Conservation (phyloP, 2,113 vertebrate species). For the Melanerpes aurifrons region DNA sequence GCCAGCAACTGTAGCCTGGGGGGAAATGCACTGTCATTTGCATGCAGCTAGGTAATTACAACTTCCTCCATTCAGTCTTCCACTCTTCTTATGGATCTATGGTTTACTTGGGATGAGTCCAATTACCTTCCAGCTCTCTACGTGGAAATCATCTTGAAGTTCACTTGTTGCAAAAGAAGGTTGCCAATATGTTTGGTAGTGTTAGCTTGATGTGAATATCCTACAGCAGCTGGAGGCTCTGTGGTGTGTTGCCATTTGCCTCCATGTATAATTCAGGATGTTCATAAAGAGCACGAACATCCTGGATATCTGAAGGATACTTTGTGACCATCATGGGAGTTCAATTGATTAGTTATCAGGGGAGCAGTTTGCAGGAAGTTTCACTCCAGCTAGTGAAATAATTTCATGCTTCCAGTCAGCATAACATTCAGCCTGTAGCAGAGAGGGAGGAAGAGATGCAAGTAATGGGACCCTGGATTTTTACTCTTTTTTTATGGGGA, state of each 20-base stretch:
- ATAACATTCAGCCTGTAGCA: neutral
- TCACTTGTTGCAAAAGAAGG: neutral
- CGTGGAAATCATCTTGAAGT: constrained; percentile 23
- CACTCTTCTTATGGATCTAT: constrained; percentile 24
- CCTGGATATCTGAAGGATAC: neutral
- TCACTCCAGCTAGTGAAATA: neutral
- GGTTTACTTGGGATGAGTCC: neutral
- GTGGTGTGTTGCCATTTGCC: constrained; percentile 21
- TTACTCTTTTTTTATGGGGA: neutral
- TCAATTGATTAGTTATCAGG: constrained; percentile 17
- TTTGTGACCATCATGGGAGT: neutral
- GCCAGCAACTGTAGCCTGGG: constrained; percentile 10
- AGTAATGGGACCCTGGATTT: neutral
- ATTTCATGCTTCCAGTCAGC: neutral
- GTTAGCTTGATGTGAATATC: neutral
- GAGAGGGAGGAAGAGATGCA: neutral
- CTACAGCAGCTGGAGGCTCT: neutral
- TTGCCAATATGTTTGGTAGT: neutral
- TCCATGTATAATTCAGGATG: constrained; percentile 35
- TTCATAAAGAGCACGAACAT: neutral
- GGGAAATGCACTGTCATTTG: constrained; percentile 40
- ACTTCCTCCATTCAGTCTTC: constrained; percentile 35
- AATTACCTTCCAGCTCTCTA: constrained; percentile 12
- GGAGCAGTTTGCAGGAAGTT: neutral
- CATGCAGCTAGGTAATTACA: constrained; percentile 58